phyloP scores from a whole-genome alignment of 1,140 invertebrate genomes.

The Diplogasteroides magnus region DNA sequence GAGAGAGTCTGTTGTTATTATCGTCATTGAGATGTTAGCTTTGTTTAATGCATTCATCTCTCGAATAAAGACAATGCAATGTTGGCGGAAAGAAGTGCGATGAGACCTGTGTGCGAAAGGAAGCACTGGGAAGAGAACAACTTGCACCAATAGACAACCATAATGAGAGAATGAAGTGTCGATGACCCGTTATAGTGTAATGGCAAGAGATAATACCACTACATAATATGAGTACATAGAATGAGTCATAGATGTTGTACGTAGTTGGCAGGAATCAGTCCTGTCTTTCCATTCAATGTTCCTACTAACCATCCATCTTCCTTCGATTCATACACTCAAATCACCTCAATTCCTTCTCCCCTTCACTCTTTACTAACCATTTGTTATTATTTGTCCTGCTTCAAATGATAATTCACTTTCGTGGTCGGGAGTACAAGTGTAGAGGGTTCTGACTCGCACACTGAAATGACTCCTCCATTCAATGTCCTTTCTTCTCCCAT shows the following conservation, averaged over 20 bases:
- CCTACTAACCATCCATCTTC: slow-evolving; percentile 96
- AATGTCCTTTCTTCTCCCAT: slow-evolving; percentile 2
- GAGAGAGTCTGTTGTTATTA: not conserved
- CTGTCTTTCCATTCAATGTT: slow-evolving; percentile 82
- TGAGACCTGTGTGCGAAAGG: not conserved
- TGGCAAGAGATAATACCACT: not conserved
- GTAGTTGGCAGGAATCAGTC: slow-evolving; percentile 92
- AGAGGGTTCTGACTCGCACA: slow-evolving; percentile 77
- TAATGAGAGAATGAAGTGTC: not conserved
- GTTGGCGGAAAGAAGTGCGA: not conserved
- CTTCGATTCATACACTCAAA: slow-evolving; percentile 75
- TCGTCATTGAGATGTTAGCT: not conserved
- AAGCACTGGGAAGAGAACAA: too few relatives aligned
- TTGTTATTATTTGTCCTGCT: slow-evolving; percentile 89
- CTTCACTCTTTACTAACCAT: not conserved
- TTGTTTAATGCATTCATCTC: not conserved
- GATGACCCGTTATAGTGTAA: too few relatives aligned
- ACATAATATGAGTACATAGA: not conserved
- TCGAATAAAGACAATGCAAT: not conserved
- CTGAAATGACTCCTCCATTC: slow-evolving; percentile 37
- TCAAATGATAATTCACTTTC: slow-evolving; percentile 94
- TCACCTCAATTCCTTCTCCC: slow-evolving; percentile 38
- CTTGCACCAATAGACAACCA: too few relatives aligned
- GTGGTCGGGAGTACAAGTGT: slow-evolving; percentile 89
- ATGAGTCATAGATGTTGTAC: slow-evolving; percentile 68